Percentiles rank a stretch among this genome's conserved stretches.
phyloP scores from a whole-genome alignment of 2,797 vertebrate genomes.

The Eleutherodactylus coqui region DNA sequence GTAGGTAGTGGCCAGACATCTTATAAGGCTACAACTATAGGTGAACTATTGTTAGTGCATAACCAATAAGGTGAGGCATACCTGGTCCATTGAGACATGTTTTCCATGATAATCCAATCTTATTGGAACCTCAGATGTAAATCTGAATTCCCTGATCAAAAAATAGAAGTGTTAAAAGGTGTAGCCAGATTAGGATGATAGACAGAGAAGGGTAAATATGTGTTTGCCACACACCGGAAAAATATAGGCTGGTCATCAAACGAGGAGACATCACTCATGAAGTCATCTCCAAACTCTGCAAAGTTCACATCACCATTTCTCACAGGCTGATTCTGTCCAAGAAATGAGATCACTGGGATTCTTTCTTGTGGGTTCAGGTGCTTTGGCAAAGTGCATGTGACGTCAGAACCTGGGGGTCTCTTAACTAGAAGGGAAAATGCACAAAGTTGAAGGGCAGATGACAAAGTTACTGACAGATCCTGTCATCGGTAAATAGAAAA shows the following conservation, averaged over 20 bases:
- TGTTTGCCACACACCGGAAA: conserved; percentile 83
- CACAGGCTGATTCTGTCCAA: conserved; percentile 81
- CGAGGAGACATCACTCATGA: conserved; percentile 68
- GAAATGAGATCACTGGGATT: conserved; percentile 89
- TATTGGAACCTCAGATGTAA: conserved; percentile 96
- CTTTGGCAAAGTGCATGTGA: conserved; percentile 90
- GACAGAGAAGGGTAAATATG: too few relatives aligned
- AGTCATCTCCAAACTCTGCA: conserved; percentile 70
- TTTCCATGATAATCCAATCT: conserved; percentile 98
- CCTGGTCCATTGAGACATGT: conserved; percentile 97
- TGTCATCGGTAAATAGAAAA: too few relatives aligned
- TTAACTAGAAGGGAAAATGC: conserved; percentile 78
- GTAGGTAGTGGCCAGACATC: too few relatives aligned
- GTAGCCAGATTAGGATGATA: too few relatives aligned
- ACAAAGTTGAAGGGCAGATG: not conserved
- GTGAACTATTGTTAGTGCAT: not conserved
- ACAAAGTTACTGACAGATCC: too few relatives aligned
- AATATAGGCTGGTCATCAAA: conserved; percentile 94
- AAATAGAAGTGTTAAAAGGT: not conserved
- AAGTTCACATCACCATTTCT: conserved; percentile 76
- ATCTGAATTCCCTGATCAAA: conserved; percentile 91
- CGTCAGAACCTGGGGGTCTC: conserved; percentile 86
- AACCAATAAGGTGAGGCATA: conserved; percentile 67
- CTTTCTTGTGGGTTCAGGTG: conserved; percentile 82
- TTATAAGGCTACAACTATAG: too few relatives aligned